Conservation (phyloP, 1,140 invertebrate genomes). For the Trichonephila clavipes region DNA sequence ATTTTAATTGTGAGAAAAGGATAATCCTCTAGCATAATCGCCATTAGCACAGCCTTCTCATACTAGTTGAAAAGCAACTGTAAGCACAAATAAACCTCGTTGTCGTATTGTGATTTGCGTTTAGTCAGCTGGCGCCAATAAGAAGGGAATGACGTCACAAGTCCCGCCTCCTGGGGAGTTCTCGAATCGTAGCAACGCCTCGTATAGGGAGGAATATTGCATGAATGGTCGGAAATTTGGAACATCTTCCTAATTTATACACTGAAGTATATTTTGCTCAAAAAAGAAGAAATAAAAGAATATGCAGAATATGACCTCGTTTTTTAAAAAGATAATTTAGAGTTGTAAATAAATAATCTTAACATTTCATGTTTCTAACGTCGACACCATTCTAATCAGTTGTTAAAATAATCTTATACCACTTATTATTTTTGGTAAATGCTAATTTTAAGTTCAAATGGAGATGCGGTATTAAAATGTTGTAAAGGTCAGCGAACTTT, state of each 20-base stretch:
- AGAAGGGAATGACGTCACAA: constrained; percentile 61
- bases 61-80: neutral
- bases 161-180: constrained; percentile 44
- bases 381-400: too few species aligned
- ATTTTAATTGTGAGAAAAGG: too few species aligned
- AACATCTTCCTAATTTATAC: constrained; percentile 74
- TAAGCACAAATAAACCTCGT: constrained; percentile 10
- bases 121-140: constrained; percentile 73
- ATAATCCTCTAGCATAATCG: neutral
- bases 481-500: too few species aligned
- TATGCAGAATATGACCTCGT: constrained; percentile 25
- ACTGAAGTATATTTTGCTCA: constrained; percentile 50
- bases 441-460: too few species aligned
- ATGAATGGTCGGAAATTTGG: constrained; percentile 69
- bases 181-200: constrained; percentile 43
- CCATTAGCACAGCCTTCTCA: neutral
- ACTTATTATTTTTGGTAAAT: too few species aligned
- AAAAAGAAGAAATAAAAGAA: neutral
- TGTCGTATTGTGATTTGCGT: constrained; percentile 25
- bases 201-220: neutral
- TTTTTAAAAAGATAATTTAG: neutral
- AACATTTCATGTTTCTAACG: neutral
- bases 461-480: too few species aligned
- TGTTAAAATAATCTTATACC: too few species aligned
- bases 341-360: constrained; percentile 3